These are phyloP conservation scores for Canis aureus DNA, from an alignment of 2,113 vertebrate genomes.

Conservation along the genomic window DNA sequence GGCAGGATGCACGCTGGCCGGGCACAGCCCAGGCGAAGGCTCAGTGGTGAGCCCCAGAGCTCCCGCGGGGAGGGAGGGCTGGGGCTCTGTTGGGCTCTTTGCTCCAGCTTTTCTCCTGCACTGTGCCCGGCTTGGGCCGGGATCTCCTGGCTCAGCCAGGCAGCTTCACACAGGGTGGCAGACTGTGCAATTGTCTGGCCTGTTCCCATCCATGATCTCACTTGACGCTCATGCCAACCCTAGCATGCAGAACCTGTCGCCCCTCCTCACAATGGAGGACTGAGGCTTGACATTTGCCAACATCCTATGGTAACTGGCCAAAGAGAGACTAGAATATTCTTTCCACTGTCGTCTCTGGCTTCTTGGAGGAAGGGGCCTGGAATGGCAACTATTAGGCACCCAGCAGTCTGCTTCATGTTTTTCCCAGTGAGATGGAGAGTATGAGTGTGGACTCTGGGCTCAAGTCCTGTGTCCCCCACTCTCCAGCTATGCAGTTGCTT, in stretches of 20 bases:
- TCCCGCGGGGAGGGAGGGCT: not conserved
- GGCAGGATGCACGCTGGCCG: not conserved
- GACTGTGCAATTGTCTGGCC: constrained; percentile 61
- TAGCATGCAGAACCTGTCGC: constrained; percentile 46
- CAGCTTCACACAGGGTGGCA: not conserved
- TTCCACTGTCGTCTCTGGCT: not conserved
- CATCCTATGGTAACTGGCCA: not conserved
- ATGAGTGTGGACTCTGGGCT: not conserved
- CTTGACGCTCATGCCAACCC: constrained; percentile 53
- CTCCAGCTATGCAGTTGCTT: not conserved
- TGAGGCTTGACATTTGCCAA: constrained; percentile 30
- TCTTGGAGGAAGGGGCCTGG: not conserved
- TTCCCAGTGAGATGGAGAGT: not conserved
- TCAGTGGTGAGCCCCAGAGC: not conserved
- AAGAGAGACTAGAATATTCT: not conserved
- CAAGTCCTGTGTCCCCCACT: not conserved
- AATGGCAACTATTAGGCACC: too few species aligned
- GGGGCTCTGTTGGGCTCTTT: not conserved
- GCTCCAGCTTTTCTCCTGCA: not conserved
- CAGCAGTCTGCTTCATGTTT: not conserved
- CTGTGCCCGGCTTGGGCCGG: not conserved
- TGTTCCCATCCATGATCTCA: constrained; percentile 71
- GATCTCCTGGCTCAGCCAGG: not conserved
- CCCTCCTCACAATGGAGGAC: not conserved
- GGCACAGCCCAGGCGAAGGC: not conserved